These are phyloP conservation scores for Epinotia brunnichana DNA, from an alignment of 2,888 invertebrate species.

Conservation along the genomic window DNA sequence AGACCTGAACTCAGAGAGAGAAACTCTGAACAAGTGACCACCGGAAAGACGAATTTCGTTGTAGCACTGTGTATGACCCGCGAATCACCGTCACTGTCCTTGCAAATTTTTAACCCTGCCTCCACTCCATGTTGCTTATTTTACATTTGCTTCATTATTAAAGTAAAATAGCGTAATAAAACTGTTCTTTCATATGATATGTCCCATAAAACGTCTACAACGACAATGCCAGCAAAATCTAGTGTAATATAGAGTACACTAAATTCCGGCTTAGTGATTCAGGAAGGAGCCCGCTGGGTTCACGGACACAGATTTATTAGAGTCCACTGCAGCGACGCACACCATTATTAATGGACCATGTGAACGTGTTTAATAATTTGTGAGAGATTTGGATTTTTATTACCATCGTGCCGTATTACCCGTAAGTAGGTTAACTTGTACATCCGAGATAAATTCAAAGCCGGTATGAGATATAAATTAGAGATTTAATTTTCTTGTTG, in stretches of 20 bases:
- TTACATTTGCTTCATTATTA: conserved; percentile 7
- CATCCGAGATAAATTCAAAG: neutral
- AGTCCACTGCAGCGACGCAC: conserved; percentile 40
- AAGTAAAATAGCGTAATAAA: conserved; percentile 16
- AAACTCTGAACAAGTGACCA: too few species aligned
- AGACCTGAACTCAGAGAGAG: too few species aligned
- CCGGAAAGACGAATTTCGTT: too few species aligned
- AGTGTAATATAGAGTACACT: conserved; percentile 36
- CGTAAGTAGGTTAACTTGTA: conserved; percentile 14
- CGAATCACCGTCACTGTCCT: too few species aligned
- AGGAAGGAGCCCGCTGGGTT: conserved; percentile 40
- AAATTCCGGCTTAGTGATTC: conserved; percentile 41
- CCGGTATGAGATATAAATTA: neutral
- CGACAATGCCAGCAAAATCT: conserved; percentile 38
- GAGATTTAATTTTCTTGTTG: neutral
- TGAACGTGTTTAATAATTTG: conserved; percentile 34
- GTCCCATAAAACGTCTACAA: conserved; percentile 15
- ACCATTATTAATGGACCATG: conserved; percentile 31
- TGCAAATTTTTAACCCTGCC: too few species aligned
- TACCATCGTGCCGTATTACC: neutral
- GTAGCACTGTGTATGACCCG: too few species aligned
- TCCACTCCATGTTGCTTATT: neutral
- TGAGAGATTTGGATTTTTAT: conserved; percentile 25
- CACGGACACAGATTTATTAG: conserved; percentile 42
- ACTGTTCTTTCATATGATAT: conserved; percentile 4